These are phyloP conservation scores for Lutjanus argentimaculatus DNA, from an alignment of 2,797 vertebrate genomes.

Conservation along the genomic window DNA sequence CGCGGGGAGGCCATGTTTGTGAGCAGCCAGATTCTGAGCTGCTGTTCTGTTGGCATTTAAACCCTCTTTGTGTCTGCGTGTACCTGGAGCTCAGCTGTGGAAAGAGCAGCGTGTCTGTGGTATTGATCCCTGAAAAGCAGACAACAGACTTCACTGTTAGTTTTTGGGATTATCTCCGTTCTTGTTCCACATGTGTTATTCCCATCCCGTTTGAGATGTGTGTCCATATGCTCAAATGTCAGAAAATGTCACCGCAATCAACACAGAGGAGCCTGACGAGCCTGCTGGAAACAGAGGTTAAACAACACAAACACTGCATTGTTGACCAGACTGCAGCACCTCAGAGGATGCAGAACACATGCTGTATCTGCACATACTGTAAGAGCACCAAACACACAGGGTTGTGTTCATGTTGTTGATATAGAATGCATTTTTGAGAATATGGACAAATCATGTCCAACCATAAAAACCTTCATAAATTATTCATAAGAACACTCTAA, in stretches of 20 bases:
- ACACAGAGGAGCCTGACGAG: slow-evolving; percentile 17
- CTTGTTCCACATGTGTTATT: slow-evolving; percentile 87
- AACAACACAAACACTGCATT: slow-evolving; percentile 54
- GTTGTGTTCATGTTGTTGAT: neutral
- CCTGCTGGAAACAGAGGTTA: slow-evolving; percentile 48
- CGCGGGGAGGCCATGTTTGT: slow-evolving; percentile 9
- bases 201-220: slow-evolving; percentile 83
- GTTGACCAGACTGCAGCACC: slow-evolving; percentile 34
- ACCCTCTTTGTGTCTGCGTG: slow-evolving; percentile 8
- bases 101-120: slow-evolving; percentile 52
- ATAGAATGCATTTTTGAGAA: too few species aligned
- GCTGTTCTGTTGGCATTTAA: slow-evolving; percentile 10
- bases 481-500: too few species aligned
- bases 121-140: slow-evolving; percentile 66
- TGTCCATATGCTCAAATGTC: slow-evolving; percentile 88
- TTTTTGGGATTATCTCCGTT: slow-evolving; percentile 93
- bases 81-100: slow-evolving; percentile 67
- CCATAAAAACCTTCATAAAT: too few species aligned
- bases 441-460: too few species aligned
- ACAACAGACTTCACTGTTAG: slow-evolving; percentile 83
- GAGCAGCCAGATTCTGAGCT: slow-evolving; percentile 14
- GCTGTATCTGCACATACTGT: slow-evolving; percentile 26
- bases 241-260: slow-evolving; percentile 92
- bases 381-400: neutral
- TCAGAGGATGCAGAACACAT: slow-evolving; percentile 21